Base-by-base conservation (phyloP, 2,113 vertebrate species). In the Notothenia coriiceps region DNA sequence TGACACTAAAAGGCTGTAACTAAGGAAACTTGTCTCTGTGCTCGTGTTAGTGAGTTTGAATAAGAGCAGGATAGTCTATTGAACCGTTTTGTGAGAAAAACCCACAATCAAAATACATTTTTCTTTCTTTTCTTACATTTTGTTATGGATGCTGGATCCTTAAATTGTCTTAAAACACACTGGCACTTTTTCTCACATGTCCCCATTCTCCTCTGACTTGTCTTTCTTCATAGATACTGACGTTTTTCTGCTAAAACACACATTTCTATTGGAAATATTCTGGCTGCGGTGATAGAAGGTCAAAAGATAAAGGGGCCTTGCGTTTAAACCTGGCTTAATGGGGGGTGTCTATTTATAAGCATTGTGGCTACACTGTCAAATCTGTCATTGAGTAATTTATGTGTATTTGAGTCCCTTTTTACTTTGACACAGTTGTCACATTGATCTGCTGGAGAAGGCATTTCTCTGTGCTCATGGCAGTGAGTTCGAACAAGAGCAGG, bases 251-350 rank as follows among this genome's bases (percentile, higher is more conserved):
- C 29, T 29, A 29, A 29, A 29, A 29, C 3, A 29, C 29, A 29
- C 29, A 29, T 29, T 29, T 29, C 29, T 29, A 29, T 29, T 4
- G 29, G 29, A 29, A 29, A 4, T 29, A 29, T 29, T 29, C 29
- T 29, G 29, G 29, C 29, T 4, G 29, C 3, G 29, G 29, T 29
- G 29, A 29, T 9, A 14, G 33, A 57, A 72, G 76, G 86, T 78
- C 2, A 33, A 15, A 71, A 44, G 40, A 10, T 68, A 73, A 71
- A 44, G 40, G 7, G 64, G 56, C 61, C 1, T 40, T 7, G 35
- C 5, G 5, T 40, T 40, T 40, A 40, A 40, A 40, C 35, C 35
- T 18, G 52, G 52, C 18, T 54, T 29, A 15, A 17, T 7, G 47
- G 22, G 47, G 61, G 40, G 29, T 62, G 29, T 43, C 3, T 52